Evolutionary conservation across 1,140 invertebrate genomes (phyloP).

Genomic region (Megalonaias nervosa): DNA sequence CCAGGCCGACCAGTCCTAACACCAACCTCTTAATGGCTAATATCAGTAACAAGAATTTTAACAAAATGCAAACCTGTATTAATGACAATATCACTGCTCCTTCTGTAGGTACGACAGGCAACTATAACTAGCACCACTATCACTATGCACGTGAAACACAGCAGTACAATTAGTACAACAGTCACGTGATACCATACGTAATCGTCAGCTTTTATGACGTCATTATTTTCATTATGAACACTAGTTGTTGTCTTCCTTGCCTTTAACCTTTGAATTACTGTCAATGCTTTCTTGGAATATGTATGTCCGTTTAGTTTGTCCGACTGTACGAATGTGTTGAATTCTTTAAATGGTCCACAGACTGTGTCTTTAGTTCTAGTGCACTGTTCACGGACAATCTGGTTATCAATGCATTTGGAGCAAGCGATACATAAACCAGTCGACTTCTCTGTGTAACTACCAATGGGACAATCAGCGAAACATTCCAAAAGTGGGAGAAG

Average conservation of each 20-base stretch:
- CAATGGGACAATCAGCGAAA: too few relatives aligned
- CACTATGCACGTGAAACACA: slow-evolving; percentile 14
- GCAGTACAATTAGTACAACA: slow-evolving; percentile 14
- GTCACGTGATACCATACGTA: slow-evolving; percentile 12
- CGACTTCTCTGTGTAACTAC: too few relatives aligned
- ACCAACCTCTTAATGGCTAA: too few relatives aligned
- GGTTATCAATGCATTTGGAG: slow-evolving; percentile 25
- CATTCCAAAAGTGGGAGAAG: too few relatives aligned
- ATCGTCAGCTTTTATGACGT: slow-evolving; percentile 13
- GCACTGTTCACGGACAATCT: slow-evolving; percentile 36
- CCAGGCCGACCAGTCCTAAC: too few relatives aligned
- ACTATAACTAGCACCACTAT: slow-evolving; percentile 13
- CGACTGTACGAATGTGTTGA: slow-evolving; percentile 26
- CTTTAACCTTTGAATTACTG: neutral
- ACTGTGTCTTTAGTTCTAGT: slow-evolving; percentile 17
- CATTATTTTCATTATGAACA: neutral
- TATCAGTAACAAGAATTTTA: too few relatives aligned
- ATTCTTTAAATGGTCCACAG: slow-evolving; percentile 38
- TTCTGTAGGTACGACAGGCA: slow-evolving; percentile 11
- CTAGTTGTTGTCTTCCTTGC: neutral
- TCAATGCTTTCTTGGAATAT: neutral
- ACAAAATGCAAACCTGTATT: too few relatives aligned
- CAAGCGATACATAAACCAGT: slow-evolving; percentile 8
- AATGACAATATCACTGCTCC: neutral
- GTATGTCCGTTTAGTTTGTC: neutral